Evolutionary conservation across 2,888 invertebrate genomes (phyloP), one percentile per base, ranked within the genome.

Genomic region (Pheosia tremula): DNA sequence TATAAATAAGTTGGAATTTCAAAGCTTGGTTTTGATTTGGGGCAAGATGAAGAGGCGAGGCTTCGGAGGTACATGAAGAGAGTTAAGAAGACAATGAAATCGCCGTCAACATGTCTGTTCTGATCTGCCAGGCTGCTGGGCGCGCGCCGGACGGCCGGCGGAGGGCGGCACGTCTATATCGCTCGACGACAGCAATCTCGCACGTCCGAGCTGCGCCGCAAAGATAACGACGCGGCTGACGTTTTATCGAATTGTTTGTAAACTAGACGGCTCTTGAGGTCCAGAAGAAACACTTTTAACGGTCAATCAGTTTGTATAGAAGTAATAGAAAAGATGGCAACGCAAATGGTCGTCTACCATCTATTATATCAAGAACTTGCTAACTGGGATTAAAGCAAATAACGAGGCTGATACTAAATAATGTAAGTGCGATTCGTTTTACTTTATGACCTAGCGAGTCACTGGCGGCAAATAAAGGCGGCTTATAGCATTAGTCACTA

Each of bases 21-120:
- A 54, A 38, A 37, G 38, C 49, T 59, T 47, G 57, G 60, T 70
- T 70, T 62, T 37, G 38, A 54, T 50, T 24, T 47, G 10, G 10
- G 3, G 9, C 10, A 41, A 45, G 45, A 45, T 45, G 9, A 45
- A 45, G 11, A 45, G 45, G 4, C 10, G 41, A 41, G 43, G 9
- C 9, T 24, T 24, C 2, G 24, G 24, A 24, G 24, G 0, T 24
- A 24, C 24, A 24, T 24, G 2, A 24, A 24, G 24, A 0, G 24
- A 2, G 24, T 24, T 24, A 47, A 47, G 47, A 11, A 47, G 11
- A n/a, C 11, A 47, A n/a, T 47, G n/a, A 11, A 47, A 47, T 47
- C 9, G 11, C 47, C n/a, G 47, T 47, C 47, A 11, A 47, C 47
- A 47, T 47, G 47, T n/a, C 47, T 47, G 47, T 4, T 11, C 2